phyloP scores from a whole-genome alignment of 2,888 invertebrate genomes.

The Andrena fulva region DNA sequence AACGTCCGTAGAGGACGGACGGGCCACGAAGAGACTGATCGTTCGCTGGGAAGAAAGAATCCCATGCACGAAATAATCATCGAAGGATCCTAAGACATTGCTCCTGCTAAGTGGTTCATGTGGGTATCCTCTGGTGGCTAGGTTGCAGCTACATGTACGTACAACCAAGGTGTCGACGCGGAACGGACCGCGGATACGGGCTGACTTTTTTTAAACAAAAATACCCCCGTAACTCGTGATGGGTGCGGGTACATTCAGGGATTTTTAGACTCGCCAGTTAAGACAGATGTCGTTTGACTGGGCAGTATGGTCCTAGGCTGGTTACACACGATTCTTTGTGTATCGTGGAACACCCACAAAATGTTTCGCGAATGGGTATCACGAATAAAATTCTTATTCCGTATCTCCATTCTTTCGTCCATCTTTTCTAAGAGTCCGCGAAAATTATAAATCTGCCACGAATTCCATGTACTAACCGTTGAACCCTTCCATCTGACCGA shows the following conservation, averaged over 20 bases:
- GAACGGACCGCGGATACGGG: constrained; percentile 65
- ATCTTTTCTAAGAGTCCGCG: too few relatives aligned
- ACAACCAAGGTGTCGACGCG: constrained; percentile 75
- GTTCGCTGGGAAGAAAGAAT: not conserved
- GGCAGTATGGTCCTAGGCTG: not conserved
- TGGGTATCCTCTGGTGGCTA: constrained; percentile 58
- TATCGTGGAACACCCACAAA: not conserved
- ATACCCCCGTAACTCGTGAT: constrained; percentile 66
- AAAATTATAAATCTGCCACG: too few relatives aligned
- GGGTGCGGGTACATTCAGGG: constrained; percentile 77
- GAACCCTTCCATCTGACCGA: constrained; percentile 13
- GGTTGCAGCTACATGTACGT: constrained; percentile 63
- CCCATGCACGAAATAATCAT: not conserved
- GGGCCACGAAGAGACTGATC: too few relatives aligned
- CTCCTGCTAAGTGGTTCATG: constrained; percentile 51
- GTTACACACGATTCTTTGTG: not conserved
- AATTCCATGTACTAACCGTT: not conserved
- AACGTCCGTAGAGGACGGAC: not conserved
- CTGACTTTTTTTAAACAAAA: constrained; percentile 64
- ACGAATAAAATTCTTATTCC: too few relatives aligned
- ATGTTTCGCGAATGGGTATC: not conserved
- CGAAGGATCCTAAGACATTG: constrained; percentile 5
- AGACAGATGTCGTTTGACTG: constrained; percentile 51
- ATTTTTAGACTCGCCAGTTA: constrained; percentile 46
- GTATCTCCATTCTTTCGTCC: too few relatives aligned